Evolutionary conservation across 2,113 vertebrate genomes (phyloP), one percentile per base, ranked within the genome.

Genomic region (Catharus minimus): DNA sequence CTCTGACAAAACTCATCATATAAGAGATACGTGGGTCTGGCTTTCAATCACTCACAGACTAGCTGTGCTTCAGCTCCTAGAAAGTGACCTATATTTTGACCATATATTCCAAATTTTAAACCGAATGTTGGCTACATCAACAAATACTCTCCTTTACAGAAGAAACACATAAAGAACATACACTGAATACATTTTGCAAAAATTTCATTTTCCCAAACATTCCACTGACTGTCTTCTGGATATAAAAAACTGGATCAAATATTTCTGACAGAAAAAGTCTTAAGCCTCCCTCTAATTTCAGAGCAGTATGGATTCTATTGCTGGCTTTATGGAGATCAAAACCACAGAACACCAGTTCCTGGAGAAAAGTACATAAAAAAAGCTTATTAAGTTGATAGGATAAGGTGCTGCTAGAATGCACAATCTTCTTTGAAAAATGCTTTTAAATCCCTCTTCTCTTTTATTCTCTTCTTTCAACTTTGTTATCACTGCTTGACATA

Each of bases 151-250:
- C 13, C 13, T 49, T 78, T 55, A 15, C 14, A 47, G 33, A 73
- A 84, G 41, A 47, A 88, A 55, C 3, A 72, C 9, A 52, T 53
- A 27, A 49, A 62, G 16, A 61, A 20, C 22, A 18, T 12, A 33
- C 0, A 0, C 4, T 61, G 19, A 71, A 50, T 12, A 56, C 1
- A 3, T 56, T 65, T 68, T 57, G 13, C 14, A 69, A 14, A 50
- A 43, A 11, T 77, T 28, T 50, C 8, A 9, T 83, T 86, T 57
- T 52, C 20, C 12, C 32, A 89, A 33, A 33, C 3, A 2, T 61
- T 77, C 11, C 26, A 66, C 5, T 72, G 38, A 57, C n/a, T 56
- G 15, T 49, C 24, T 83, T 73, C 53, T 43, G n/a, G 26, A 66
- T 23, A 41, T 6, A 81, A 44, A 43, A 73, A 49, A 58, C 43